Evolutionary conservation across 2,797 vertebrate species (phyloP).

Genomic region (Fundulus diaphanus): DNA sequence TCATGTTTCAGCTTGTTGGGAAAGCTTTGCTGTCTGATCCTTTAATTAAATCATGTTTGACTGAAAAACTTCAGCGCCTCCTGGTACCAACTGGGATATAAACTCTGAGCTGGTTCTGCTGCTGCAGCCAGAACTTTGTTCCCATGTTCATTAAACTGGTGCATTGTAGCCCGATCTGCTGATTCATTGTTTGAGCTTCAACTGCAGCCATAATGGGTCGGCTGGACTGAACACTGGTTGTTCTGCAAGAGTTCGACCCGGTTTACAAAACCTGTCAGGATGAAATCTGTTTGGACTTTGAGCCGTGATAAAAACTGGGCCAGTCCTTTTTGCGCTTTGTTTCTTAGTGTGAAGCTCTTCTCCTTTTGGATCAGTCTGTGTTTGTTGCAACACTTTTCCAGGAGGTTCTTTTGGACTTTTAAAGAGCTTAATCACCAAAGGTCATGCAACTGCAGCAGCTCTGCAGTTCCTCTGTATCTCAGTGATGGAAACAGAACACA

Average conservation of each 20-base stretch:
- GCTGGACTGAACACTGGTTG: constrained; percentile 76
- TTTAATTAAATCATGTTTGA: constrained; percentile 58
- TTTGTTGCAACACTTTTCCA: constrained; percentile 63
- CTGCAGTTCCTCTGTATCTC: constrained; percentile 68
- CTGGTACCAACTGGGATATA: constrained; percentile 75
- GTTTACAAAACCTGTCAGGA: constrained; percentile 80
- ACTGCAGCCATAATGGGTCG: constrained; percentile 79
- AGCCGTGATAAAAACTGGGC: constrained; percentile 69
- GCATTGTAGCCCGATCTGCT: constrained; percentile 76
- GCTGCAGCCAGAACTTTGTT: constrained; percentile 80
- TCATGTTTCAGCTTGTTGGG: constrained; percentile 46
- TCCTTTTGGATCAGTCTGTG: constrained; percentile 39
- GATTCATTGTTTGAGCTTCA: constrained; percentile 77
- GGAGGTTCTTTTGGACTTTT: constrained; percentile 77
- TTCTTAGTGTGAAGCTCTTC: constrained; percentile 29
- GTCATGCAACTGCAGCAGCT: constrained; percentile 57
- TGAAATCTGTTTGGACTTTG: constrained; percentile 72
- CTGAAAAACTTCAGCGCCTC: constrained; percentile 61
- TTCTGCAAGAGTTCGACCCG: constrained; percentile 78
- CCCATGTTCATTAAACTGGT: constrained; percentile 82
- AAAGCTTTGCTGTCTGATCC: constrained; percentile 46
- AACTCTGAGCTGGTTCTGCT: constrained; percentile 76
- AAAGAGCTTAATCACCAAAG: constrained; percentile 76
- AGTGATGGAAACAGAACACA: constrained; percentile 68
- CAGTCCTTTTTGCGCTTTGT: constrained; percentile 40